Evolutionary conservation across 2,888 invertebrate genomes (phyloP), one percentile per base, ranked within the genome.

Genomic region (Notodonta dromedarius): DNA sequence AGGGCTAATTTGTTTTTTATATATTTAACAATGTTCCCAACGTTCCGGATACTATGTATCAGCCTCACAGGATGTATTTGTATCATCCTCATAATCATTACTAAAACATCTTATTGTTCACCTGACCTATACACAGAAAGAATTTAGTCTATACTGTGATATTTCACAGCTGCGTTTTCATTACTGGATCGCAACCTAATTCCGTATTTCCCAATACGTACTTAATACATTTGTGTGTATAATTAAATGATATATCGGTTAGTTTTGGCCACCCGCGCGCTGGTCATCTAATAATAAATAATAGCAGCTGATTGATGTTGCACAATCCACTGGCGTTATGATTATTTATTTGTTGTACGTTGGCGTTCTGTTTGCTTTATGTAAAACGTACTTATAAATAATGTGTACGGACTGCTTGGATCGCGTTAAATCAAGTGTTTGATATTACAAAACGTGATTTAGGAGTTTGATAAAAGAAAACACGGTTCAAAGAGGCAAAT

Each of bases 201-300:
- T 9, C 24, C 16, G 24, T 24, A 80, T 46, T 46, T 13, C n/a
- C 46, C 5, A 46, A 46, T 66, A 63, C 62, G 71, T 80, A 79
- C 80, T 74, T 76, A 79, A 79, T 74, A 76, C 77, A 80, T 83
- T 80, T 76, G 77, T 78, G 71, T 74, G 73, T 77, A 73, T 78
- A 82, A 83, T 82, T 82, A 80, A 80, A 83, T 82, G 76, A 79
- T 77, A 71, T 77, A 78, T 82, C 80, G 80, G 79, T 77, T 78
- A 79, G 75, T 77, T 79, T 76, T 52, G 67, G 73, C 76, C 80
- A 75, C 85, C 85, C 77, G 85, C 84, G 76, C 75, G n/a, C 57
- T 75, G 72, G 73, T 66, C 66, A 64, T 71, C 71, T 71, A 74
- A 74, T 76, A 70, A 76, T 76, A 73, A 78, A 79, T 79, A 77